These are phyloP conservation scores for Neomorphus geoffroyi DNA, from an alignment of 2,797 vertebrate genomes.

Conservation along the genomic window DNA sequence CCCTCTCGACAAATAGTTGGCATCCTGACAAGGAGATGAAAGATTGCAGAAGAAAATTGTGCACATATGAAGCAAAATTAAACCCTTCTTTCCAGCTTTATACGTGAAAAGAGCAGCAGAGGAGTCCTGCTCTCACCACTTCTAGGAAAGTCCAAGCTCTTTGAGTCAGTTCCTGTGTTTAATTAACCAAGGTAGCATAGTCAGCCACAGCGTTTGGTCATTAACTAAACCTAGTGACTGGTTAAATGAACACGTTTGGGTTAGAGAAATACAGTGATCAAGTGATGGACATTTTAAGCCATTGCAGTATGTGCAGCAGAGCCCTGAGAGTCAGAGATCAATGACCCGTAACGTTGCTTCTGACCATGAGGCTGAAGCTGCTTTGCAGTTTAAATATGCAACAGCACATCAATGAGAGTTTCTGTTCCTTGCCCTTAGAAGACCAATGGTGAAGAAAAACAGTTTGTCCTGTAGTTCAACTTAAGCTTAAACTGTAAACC, in stretches of 20 bases:
- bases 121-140: background rate
- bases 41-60: background rate
- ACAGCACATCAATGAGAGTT: background rate
- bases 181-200: background rate
- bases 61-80: background rate
- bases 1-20: background rate
- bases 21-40: background rate
- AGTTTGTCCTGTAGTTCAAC: background rate
- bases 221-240: background rate
- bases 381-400: background rate
- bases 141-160: accelerated
- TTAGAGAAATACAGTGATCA: background rate
- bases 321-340: background rate
- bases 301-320: background rate
- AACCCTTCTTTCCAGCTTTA: background rate
- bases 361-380: background rate
- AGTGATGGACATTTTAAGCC: background rate
- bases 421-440: background rate
- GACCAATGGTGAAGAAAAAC: background rate
- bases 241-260: background rate
- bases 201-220: background rate
- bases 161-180: background rate
- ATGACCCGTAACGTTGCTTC: background rate
- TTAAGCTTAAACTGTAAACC: constrained; percentile 40
- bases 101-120: background rate